These are phyloP conservation scores for Subanguina moxae DNA, from an alignment of 1,140 invertebrate genomes.

Conservation along the genomic window DNA sequence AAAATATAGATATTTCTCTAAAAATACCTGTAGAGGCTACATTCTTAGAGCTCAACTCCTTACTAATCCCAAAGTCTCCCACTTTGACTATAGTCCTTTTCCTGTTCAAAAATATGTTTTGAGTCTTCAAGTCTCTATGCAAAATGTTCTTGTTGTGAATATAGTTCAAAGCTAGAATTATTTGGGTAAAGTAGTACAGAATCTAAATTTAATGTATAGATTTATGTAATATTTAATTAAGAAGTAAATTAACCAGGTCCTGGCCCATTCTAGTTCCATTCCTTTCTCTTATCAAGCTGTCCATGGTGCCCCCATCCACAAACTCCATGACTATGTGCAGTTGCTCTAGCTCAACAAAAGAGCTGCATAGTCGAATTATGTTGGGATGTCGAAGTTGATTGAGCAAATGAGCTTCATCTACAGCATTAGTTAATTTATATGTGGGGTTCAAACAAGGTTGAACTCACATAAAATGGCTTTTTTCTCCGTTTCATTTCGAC, in stretches of 20 bases:
- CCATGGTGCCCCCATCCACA: conserved; percentile 64
- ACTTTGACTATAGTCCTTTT: conserved; percentile 52
- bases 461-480: conserved; percentile 30
- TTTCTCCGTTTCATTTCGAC: conserved; percentile 29
- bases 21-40: conserved; percentile 26
- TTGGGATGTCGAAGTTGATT: conserved; percentile 64
- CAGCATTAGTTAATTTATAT: not conserved
- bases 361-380: conserved; percentile 65
- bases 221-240: no score
- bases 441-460: not conserved
- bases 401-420: conserved; percentile 62
- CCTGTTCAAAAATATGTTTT: conserved; percentile 69
- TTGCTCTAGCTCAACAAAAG: conserved; percentile 61
- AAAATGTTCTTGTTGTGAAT: conserved; percentile 64
- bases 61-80: conserved; percentile 40
- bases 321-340: conserved; percentile 65
- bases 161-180: conserved; percentile 65
- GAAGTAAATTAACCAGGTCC: conserved; percentile 57
- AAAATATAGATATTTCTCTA: no score
- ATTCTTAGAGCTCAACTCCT: conserved; percentile 17
- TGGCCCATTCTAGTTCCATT: conserved; percentile 61
- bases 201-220: not conserved
- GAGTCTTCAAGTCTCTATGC: conserved; percentile 64
- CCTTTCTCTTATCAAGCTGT: conserved; percentile 62
- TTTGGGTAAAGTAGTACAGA: conserved; percentile 65